Base-by-base conservation (phyloP, 2,888 invertebrate species). In the Tuta absoluta region DNA sequence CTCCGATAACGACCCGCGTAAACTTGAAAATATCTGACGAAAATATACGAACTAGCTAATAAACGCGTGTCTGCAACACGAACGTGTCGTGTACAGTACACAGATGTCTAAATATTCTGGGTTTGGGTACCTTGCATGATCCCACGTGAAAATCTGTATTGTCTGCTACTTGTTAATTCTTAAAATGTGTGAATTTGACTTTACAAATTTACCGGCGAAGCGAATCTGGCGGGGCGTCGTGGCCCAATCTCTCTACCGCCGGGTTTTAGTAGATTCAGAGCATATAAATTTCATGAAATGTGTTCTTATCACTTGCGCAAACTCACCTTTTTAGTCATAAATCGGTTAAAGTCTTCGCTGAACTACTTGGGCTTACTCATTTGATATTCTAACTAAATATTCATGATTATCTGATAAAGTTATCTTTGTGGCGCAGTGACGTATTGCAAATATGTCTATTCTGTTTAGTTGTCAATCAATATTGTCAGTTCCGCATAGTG, bases 1-100 rank as follows among this genome's bases (percentile, higher is more conserved):
- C 79, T 73, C 77, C 75, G 89, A 90, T 91, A 89, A 87, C 85
- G 79, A 75, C 72, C 74, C 80, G 85, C 82, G 84, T 80, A 84
- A 79, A 85, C 76, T 77, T 78, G 77, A 81, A 81, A 81, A 68
- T 82, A 80, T 82, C 79, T 78, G 78, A 71, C 78, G 74, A 75
- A 73, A 74, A 72, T 80, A 53, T 24, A 10, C 28, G 24, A 56
- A 28, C 33, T n/a, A 28, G 28, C 24, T 24, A 24, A 24, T 56
- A 33, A 56, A 56, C 56, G 56, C 24, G 28, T 17, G 56, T 4
- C 56, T 56, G n/a, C 56, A 56, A 56, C 56, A n/a, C 56, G 33
- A 53, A 23, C 51, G 3, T 23, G n/a, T 56, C 23, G 58, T 65
- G 62, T 64, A 57, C 63, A 64, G 62, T 64, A 57, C 63, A 64